Percentiles rank a stretch among this genome's conserved stretches.
phyloP scores from a whole-genome alignment of 2,797 vertebrate species.

The Graptemys geographica region DNA sequence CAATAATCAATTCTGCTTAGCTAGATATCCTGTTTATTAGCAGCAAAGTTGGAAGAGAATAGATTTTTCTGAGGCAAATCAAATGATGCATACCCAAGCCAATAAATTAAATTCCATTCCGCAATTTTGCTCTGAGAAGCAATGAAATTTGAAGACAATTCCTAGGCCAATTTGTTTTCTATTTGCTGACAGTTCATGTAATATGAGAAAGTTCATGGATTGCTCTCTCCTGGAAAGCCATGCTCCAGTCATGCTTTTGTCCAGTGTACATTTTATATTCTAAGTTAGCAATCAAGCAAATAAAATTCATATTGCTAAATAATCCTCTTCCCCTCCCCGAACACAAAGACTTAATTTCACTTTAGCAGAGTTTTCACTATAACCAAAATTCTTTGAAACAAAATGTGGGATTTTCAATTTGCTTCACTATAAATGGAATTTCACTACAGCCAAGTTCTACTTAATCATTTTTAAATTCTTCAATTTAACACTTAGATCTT shows the following conservation, averaged over 20 bases:
- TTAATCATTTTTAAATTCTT: neutral
- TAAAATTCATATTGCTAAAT: neutral
- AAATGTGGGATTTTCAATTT: neutral
- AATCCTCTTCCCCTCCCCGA: neutral
- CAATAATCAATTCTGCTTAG: neutral
- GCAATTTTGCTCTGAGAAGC: neutral
- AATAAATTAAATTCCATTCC: neutral
- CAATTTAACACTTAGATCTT: neutral
- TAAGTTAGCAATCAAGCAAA: neutral
- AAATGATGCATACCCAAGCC: neutral
- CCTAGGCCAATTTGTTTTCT: neutral
- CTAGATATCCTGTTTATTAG: neutral
- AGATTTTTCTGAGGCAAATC: neutral
- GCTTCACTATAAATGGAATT: neutral
- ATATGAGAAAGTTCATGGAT: fast-evolving
- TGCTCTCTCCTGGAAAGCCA: neutral
- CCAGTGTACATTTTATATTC: fast-evolving
- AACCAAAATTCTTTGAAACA: neutral
- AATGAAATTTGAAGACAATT: neutral
- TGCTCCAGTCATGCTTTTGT: fast-evolving
- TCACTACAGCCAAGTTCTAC: neutral
- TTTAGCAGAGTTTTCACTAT: neutral
- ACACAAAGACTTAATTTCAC: fast-evolving
- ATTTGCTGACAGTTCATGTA: neutral
- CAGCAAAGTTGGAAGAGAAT: neutral